These are phyloP conservation scores for Mnemiopsis leidyi DNA, from an alignment of 37 sponge, comb jelly and placozoan species.

Conservation along the genomic window DNA sequence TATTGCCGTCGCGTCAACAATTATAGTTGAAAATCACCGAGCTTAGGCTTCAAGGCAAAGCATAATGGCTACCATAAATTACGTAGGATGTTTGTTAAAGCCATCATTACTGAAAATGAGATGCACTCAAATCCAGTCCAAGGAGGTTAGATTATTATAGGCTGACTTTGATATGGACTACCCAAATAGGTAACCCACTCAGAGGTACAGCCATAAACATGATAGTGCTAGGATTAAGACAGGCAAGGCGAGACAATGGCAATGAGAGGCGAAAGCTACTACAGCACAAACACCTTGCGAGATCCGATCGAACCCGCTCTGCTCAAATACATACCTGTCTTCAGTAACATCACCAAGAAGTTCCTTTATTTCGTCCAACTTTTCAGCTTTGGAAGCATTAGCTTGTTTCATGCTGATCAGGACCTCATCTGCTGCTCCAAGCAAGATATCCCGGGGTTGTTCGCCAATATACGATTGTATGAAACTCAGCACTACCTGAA, in stretches of 20 bases:
- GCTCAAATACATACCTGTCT: slow-evolving; percentile 74
- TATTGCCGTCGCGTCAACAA: too few species aligned
- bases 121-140: neutral
- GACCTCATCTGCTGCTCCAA: slow-evolving; percentile 99
- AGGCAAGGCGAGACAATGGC: too few species aligned
- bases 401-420: slow-evolving; percentile 83
- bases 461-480: slow-evolving; percentile 88
- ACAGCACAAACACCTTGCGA: too few species aligned
- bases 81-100: neutral
- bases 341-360: slow-evolving; percentile 83
- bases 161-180: slow-evolving; percentile 30
- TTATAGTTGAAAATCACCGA: neutral
- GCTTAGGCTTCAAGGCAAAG: neutral
- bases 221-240: too few species aligned
- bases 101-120: neutral
- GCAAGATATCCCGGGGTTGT: slow-evolving; percentile 92
- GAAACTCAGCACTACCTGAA: slow-evolving; percentile 89
- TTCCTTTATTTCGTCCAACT: slow-evolving; percentile 78
- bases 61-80: neutral
- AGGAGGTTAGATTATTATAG: neutral
- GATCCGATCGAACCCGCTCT: too few species aligned
- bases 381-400: slow-evolving; percentile 75
- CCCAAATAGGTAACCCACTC: neutral
- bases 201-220: neutral
- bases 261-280: too few species aligned